Conservation (phyloP, 2,888 invertebrate species). For the Tetragonula carbonaria region DNA sequence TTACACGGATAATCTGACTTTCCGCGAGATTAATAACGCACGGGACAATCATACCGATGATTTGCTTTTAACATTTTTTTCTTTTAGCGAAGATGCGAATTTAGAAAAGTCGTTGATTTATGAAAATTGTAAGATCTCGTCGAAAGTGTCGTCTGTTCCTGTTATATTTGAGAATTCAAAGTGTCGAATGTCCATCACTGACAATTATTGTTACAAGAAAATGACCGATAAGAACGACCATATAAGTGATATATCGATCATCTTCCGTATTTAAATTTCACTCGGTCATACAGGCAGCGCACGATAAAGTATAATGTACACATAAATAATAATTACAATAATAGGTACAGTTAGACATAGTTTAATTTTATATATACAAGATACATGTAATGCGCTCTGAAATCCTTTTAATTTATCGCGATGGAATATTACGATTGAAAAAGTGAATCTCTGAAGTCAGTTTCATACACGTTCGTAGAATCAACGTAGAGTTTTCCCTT, state of each 20-base stretch:
- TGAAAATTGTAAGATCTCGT: constrained; percentile 2
- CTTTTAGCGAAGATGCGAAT: not conserved
- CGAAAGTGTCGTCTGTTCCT: constrained; percentile 10
- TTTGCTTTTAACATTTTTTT: not conserved
- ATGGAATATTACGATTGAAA: constrained; percentile 6
- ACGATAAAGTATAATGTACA: constrained; percentile 65
- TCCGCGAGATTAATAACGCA: not conserved
- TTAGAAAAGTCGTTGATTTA: constrained; percentile 12
- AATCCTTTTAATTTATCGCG: constrained; percentile 26
- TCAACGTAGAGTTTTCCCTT: not conserved
- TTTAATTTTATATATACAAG: constrained; percentile 62
- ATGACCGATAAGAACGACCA: constrained; percentile 25
- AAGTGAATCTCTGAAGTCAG: not conserved
- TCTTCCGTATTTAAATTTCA: constrained; percentile 18
- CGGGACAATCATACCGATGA: too few species aligned
- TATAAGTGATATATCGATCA: constrained; percentile 13
- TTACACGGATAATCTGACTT: not conserved
- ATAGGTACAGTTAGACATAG: constrained; percentile 69
- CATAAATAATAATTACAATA: constrained; percentile 70
- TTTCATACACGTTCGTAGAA: not conserved
- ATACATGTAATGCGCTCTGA: constrained; percentile 45
- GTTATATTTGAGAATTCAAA: not conserved
- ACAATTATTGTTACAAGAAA: constrained; percentile 10
- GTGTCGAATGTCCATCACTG: constrained; percentile 49
- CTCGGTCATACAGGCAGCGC: constrained; percentile 28